Evolutionary conservation across 2,888 invertebrate genomes (phyloP).

Genomic region (Drosophila emarginata): DNA sequence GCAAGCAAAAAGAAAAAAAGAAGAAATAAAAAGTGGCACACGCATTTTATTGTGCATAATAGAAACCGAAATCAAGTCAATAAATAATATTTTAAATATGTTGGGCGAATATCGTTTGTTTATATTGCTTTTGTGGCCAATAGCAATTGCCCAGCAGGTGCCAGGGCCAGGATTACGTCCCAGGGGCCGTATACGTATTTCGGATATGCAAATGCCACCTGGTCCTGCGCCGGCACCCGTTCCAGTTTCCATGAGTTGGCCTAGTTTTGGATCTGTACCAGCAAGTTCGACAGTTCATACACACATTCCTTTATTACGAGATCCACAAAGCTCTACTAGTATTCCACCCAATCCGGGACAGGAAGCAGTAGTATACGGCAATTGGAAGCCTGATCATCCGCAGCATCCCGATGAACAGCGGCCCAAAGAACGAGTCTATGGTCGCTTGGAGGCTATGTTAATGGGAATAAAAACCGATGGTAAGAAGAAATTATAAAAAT

Average conservation of each 20-base stretch:
- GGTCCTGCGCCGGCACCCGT: constrained; percentile 12
- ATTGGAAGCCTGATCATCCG: constrained; percentile 76
- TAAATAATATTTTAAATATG: constrained; percentile 47
- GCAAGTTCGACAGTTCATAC: constrained; percentile 61
- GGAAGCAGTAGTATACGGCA: constrained; percentile 75
- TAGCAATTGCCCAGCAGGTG: constrained; percentile 50
- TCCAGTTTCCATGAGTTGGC: constrained; percentile 31
- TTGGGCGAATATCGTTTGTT: constrained; percentile 3
- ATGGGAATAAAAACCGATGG: constrained; percentile 65
- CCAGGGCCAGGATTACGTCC: constrained; percentile 47
- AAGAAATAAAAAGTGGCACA: constrained; percentile 65
- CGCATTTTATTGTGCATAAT: constrained; percentile 45
- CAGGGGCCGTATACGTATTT: constrained; percentile 65
- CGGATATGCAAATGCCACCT: constrained; percentile 44
- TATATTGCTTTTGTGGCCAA: constrained; percentile 25
- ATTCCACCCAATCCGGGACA: constrained; percentile 18
- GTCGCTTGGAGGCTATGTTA: constrained; percentile 63
- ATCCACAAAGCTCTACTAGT: constrained; percentile 16
- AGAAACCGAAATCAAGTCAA: constrained; percentile 52
- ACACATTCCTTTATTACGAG: constrained; percentile 63
- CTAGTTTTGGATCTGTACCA: constrained; percentile 32
- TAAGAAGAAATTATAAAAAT: constrained; percentile 20
- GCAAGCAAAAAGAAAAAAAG: constrained; percentile 20
- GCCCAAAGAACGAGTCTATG: constrained; percentile 56
- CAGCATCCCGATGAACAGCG: constrained; percentile 48